phyloP scores from a whole-genome alignment of 2,797 vertebrate genomes.

The Xerus rutilus region DNA sequence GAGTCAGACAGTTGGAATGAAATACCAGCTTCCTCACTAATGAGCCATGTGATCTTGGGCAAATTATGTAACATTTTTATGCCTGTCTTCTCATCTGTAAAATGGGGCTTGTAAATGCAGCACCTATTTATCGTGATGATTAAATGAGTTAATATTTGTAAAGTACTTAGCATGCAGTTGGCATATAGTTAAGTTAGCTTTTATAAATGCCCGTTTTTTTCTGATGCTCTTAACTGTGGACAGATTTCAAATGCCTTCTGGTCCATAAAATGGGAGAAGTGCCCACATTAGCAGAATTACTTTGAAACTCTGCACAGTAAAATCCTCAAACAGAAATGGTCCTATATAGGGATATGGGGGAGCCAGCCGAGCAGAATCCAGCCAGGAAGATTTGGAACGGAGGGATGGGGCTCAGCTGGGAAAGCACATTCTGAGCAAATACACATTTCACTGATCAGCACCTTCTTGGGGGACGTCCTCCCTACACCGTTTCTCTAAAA shows the following conservation, averaged over 20 bases:
- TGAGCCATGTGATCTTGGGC: neutral
- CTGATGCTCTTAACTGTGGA: neutral
- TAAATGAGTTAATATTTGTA: neutral
- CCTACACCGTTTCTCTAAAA: slow-evolving; percentile 38
- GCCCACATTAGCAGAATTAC: slow-evolving; percentile 22
- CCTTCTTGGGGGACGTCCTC: slow-evolving; percentile 50
- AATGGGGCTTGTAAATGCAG: neutral
- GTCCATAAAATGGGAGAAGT: slow-evolving; percentile 17
- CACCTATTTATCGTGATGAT: neutral
- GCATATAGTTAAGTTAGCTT: neutral
- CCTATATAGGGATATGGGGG: neutral
- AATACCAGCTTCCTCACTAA: neutral
- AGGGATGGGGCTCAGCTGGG: slow-evolving; percentile 35
- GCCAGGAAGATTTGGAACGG: neutral
- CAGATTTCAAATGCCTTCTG: slow-evolving; percentile 59
- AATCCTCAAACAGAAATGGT: neutral
- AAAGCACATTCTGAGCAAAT: slow-evolving; percentile 52
- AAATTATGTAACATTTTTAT: neutral
- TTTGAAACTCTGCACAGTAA: slow-evolving; percentile 49
- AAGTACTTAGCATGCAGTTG: neutral
- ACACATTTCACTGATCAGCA: slow-evolving; percentile 77
- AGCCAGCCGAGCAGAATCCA: neutral
- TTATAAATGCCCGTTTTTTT: neutral
- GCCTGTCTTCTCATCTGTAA: neutral
- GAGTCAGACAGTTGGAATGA: neutral